Evolutionary conservation across 1,140 invertebrate genomes (phyloP).

Genomic region (Drepana arcuata): DNA sequence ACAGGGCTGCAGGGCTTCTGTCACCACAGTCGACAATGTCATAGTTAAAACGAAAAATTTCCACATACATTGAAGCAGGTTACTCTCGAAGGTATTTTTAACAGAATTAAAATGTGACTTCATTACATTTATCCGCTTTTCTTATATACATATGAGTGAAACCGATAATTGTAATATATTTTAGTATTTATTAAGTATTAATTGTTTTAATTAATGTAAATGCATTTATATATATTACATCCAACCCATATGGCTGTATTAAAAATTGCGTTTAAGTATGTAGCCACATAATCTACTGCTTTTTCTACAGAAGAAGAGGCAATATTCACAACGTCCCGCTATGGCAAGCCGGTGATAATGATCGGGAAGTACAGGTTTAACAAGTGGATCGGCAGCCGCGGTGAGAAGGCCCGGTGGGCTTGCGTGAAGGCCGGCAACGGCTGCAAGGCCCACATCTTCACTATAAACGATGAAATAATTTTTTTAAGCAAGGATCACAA

Average conservation of each 20-base stretch:
- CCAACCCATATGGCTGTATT: too few species aligned
- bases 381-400: conserved; percentile 24
- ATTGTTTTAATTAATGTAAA: too few species aligned
- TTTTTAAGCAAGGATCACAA: conserved; percentile 20
- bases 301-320: too few species aligned
- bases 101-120: too few species aligned
- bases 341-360: conserved; percentile 25
- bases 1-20: conserved; percentile 43
- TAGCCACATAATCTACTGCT: too few species aligned
- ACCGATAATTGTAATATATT: too few species aligned
- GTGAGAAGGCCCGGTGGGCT: conserved; percentile 14
- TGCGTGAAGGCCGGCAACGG: conserved; percentile 19
- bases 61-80: conserved; percentile 41
- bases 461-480: conserved; percentile 14
- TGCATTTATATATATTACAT: too few species aligned
- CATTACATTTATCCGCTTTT: too few species aligned
- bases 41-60: conserved; percentile 40
- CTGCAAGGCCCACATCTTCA: conserved; percentile 17
- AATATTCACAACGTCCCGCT: conserved; percentile 19
- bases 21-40: conserved; percentile 42
- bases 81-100: too few species aligned
- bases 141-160: too few species aligned
- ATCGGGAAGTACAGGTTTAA: conserved; percentile 28
- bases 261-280: too few species aligned
- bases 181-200: too few species aligned